A percentile compares a stretch with the other conserved stretches of the same genome.
These are phyloP conservation scores for Cherax destructor DNA, from an alignment of 1,140 invertebrate genomes.

Conservation along the genomic window DNA sequence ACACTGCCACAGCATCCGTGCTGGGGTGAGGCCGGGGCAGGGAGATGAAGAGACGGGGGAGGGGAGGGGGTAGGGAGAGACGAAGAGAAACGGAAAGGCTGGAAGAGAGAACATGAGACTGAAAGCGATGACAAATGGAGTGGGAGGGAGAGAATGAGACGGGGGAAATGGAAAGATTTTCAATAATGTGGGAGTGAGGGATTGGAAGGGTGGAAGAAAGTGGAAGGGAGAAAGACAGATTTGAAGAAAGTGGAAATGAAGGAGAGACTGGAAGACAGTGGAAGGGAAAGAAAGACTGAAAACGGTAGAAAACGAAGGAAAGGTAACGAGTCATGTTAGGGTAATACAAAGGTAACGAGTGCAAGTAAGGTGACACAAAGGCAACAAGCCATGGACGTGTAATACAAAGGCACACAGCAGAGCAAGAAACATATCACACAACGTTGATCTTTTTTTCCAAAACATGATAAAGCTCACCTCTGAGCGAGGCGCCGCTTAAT, in stretches of 20 bases:
- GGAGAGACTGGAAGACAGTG: not conserved
- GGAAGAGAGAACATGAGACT: not conserved
- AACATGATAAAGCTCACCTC: too few relatives aligned
- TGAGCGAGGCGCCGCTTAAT: too few relatives aligned
- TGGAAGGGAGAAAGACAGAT: not conserved
- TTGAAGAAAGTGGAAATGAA: not conserved
- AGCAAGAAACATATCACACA: too few relatives aligned
- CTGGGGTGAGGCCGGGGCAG: not conserved
- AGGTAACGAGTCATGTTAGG: too few relatives aligned
- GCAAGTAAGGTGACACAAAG: too few relatives aligned
- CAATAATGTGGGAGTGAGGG: not conserved
- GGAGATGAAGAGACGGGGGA: not conserved
- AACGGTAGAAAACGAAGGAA: too few relatives aligned
- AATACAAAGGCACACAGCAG: too few relatives aligned
- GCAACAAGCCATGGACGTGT: too few relatives aligned
- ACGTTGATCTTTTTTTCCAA: too few relatives aligned
- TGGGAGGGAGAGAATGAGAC: not conserved
- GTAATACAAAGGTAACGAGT: too few relatives aligned
- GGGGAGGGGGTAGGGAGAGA: not conserved
- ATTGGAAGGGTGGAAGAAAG: not conserved
- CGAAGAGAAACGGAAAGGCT: not conserved
- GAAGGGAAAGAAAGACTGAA: not conserved
- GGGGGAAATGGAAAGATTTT: not conserved
- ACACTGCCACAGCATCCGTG: not conserved
- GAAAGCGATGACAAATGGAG: not conserved